Base-by-base conservation (phyloP, 2,888 invertebrate species). In the Blastobasis adustella region DNA sequence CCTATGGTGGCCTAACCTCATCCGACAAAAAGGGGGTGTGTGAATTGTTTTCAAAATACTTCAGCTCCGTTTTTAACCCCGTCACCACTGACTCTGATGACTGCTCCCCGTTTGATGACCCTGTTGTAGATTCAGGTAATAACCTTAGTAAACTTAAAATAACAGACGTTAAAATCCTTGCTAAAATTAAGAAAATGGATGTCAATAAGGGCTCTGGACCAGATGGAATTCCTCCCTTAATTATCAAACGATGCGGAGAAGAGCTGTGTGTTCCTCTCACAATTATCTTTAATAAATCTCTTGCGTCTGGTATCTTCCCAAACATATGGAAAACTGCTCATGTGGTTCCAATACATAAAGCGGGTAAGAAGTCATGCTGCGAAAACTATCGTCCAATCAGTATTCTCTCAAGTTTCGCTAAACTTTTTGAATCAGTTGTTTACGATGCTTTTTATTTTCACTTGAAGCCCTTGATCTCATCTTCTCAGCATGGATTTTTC, bases 331-430 rank as follows among this genome's bases (percentile, higher is more conserved):
- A 52, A 43, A 46, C 5, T 5, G 56, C 54, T 23, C 23, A 23
- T 23, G 23, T 23, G 23, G 23, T 23, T 23, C 23, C 23, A 23
- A 23, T 23, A 23, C 5, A 42, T 8, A 56, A 56, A 37, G 10
- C 46, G 7, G 56, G 54, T 0, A 54, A 54, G 37, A 46, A 39
- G 38, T 37, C 23, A 6, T 7, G 50, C 4, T 56, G 56, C 40
- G 8, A n/a, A n/a, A 54, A 54, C 37, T 57, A 57, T 50, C 46
- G 54, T 2, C 54, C 50, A 6, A 53, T 54, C 23, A 52, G 54
- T 37, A 23, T 23, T 23, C 23, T 23, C 23, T 23, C 23, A 23
- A 23, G 23, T 23, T 23, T 23, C 23, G 23, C 51, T 6, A 57
- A 57, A 37, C 5, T 57, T 8, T 57, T 57, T 40, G 57, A 57